Conservation (phyloP, 2,113 vertebrate species). For the Thalassarche chlororhynchos region DNA sequence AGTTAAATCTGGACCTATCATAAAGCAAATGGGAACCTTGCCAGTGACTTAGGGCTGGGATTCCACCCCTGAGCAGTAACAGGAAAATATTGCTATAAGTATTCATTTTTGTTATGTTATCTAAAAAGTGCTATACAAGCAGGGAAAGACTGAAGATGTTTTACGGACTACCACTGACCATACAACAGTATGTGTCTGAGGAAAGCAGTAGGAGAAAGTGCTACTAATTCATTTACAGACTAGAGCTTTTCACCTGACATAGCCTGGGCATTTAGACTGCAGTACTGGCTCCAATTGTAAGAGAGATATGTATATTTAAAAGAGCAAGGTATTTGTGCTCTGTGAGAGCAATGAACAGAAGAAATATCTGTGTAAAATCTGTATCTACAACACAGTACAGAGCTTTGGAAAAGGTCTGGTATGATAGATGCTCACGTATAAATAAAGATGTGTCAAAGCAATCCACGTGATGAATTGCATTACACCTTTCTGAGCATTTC, state of each 20-base stretch:
- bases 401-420: not conserved
- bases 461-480: not conserved
- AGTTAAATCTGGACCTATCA: not conserved
- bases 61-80: not conserved
- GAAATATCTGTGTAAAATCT: not conserved
- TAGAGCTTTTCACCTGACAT: not conserved
- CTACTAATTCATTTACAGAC: not conserved
- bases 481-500: not conserved
- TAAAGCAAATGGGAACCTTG: not conserved
- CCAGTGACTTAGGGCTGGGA: not conserved
- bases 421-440: not conserved
- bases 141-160: not conserved
- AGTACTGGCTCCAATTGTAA: not conserved
- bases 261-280: not conserved
- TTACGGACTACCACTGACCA: not conserved
- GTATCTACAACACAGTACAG: not conserved
- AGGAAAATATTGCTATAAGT: not conserved
- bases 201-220: not conserved
- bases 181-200: not conserved
- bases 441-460: not conserved
- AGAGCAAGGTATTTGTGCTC: not conserved
- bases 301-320: not conserved
- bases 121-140: not conserved
- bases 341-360: not conserved
- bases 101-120: not conserved